A percentile compares a stretch with the other conserved stretches of the same genome.
phyloP scores from a whole-genome alignment of 1,140 invertebrate genomes.

The Galendromus occidentalis region DNA sequence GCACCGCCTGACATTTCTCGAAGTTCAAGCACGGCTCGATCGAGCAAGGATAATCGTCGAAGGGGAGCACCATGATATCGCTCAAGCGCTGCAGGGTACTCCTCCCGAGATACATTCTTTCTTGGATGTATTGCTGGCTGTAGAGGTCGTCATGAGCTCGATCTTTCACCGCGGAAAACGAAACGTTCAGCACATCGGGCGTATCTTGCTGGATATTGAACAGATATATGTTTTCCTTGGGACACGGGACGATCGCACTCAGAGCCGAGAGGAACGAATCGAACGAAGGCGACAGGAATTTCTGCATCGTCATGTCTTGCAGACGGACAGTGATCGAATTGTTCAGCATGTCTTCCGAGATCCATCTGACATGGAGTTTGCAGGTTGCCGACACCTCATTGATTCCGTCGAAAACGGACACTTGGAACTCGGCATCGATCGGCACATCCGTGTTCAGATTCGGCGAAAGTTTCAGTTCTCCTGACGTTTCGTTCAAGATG shows the following conservation, averaged over 20 bases:
- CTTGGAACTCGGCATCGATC: constrained; percentile 74
- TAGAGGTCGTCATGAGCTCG: constrained; percentile 51
- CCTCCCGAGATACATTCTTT: constrained; percentile 77
- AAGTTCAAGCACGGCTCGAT: constrained; percentile 88
- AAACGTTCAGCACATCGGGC: constrained; percentile 72
- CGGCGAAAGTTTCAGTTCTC: constrained; percentile 66
- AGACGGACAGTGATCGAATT: constrained; percentile 84
- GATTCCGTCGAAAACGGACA: constrained; percentile 53
- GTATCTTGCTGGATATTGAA: constrained; percentile 57
- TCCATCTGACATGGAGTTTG: constrained; percentile 60
- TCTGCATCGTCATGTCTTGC: constrained; percentile 75
- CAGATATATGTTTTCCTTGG: constrained; percentile 74
- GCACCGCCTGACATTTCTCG: constrained; percentile 71
- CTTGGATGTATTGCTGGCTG: constrained; percentile 65
- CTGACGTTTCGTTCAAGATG: constrained; percentile 55
- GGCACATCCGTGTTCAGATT: constrained; percentile 89
- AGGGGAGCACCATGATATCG: constrained; percentile 74
- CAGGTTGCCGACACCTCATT: constrained; percentile 31
- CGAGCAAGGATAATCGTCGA: constrained; percentile 91
- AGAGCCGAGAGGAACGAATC: constrained; percentile 76
- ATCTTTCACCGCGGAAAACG: constrained; percentile 70
- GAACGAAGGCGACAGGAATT: constrained; percentile 72
- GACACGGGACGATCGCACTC: constrained; percentile 71
- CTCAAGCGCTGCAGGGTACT: constrained; percentile 61
- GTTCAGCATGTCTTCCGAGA: constrained; percentile 81